Evolutionary conservation across 2,113 vertebrate genomes (phyloP).

Genomic region (Periophthalmus modestus): DNA sequence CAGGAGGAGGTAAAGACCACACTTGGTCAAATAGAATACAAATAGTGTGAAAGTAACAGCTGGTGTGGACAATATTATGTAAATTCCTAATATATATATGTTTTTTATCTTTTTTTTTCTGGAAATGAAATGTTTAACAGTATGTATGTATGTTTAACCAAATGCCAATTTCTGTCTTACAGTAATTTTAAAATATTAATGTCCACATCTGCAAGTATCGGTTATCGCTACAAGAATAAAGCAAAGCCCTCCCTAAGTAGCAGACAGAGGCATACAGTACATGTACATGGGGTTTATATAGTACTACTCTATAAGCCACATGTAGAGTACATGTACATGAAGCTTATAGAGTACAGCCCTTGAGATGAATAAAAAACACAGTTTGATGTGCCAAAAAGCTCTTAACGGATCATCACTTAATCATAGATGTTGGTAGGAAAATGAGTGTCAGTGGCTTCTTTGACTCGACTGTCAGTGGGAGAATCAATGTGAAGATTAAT

Average conservation of each 20-base stretch:
- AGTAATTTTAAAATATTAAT: no score
- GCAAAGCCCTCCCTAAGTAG: not conserved
- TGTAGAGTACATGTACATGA: not conserved
- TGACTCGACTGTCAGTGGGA: not conserved
- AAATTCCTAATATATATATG: no score
- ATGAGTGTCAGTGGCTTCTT: not conserved
- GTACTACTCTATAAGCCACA: not conserved
- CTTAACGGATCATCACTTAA: constrained; percentile 12
- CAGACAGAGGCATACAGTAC: not conserved
- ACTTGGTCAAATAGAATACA: constrained; percentile 35
- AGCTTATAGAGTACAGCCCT: constrained; percentile 28
- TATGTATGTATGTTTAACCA: not conserved
- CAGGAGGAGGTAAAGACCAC: constrained; percentile 72
- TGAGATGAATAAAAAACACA: constrained; percentile 18
- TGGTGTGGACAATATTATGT: no score
- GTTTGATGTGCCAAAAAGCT: constrained; percentile 26
- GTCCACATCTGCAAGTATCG: no score
- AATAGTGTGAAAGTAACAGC: not conserved
- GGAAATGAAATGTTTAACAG: no score
- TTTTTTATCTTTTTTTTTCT: no score
- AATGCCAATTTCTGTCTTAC: constrained; percentile 11
- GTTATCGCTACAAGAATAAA: not conserved
- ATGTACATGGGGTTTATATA: constrained; percentile 16
- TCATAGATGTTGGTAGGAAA: constrained; percentile 4
- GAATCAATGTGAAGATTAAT: constrained; percentile 23